Evolutionary conservation across 1,140 invertebrate species (phyloP).

Genomic region (Aphaenogaster floridana): DNA sequence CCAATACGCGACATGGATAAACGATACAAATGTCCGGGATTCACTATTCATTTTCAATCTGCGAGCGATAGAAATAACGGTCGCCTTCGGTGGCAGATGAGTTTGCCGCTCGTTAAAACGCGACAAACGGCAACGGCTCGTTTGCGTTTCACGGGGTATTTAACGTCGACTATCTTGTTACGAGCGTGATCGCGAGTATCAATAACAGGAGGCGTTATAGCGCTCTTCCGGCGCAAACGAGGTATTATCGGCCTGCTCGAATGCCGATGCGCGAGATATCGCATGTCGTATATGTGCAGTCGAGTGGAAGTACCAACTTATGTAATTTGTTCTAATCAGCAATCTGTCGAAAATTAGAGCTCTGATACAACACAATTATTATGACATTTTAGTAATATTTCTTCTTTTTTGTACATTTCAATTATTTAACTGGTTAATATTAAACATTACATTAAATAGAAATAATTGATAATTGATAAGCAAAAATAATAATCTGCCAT

Average conservation of each 20-base stretch:
- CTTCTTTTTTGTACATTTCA: not conserved
- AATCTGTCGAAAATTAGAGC: not conserved
- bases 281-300: not conserved
- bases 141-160: constrained; percentile 46
- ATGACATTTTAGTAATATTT: not conserved
- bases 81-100: constrained; percentile 20
- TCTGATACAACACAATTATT: not conserved
- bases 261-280: constrained; percentile 35
- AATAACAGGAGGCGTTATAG: constrained; percentile 40
- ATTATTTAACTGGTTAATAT: not conserved
- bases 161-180: constrained; percentile 34
- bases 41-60: constrained; percentile 31
- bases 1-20: constrained; percentile 1
- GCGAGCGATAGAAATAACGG: constrained; percentile 12
- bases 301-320: not conserved
- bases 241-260: constrained; percentile 28
- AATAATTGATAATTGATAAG: not conserved
- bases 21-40: not conserved
- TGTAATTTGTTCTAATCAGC: constrained; percentile 23
- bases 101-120: constrained; percentile 46
- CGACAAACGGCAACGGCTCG: constrained; percentile 21
- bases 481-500: not conserved
- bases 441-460: not conserved
- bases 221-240: constrained; percentile 19
- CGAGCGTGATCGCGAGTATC: constrained; percentile 39